These are phyloP conservation scores for Chloroclystis v-ata DNA, from an alignment of 2,888 invertebrate genomes.

Conservation along the genomic window DNA sequence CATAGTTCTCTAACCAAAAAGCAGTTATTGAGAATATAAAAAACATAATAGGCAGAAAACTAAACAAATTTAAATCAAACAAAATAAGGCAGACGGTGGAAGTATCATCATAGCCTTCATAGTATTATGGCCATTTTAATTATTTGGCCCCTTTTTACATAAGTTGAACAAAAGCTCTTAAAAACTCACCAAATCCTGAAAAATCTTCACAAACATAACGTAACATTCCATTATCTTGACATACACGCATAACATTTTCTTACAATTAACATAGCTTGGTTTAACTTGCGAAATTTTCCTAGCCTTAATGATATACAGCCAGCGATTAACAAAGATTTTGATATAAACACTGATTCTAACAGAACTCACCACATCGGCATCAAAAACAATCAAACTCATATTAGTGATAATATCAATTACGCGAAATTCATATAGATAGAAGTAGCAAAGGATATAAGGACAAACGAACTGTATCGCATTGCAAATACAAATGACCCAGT, in stretches of 20 bases:
- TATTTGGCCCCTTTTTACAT: too few species aligned
- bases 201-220: constrained; percentile 9
- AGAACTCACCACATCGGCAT: background rate
- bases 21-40: too few species aligned
- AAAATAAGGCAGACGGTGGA: too few species aligned
- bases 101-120: too few species aligned
- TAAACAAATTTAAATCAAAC: too few species aligned
- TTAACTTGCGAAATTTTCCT: background rate
- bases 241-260: constrained; percentile 8
- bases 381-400: constrained; percentile 3
- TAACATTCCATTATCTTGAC: constrained; percentile 16
- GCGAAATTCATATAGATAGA: background rate
- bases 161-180: too few species aligned
- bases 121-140: too few species aligned
- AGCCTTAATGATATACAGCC: background rate
- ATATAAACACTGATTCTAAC: constrained; percentile 1
- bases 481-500: constrained; percentile 6
- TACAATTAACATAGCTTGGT: constrained; percentile 1
- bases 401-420: background rate
- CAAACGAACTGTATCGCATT: background rate
- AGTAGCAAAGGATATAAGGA: background rate
- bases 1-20: too few species aligned
- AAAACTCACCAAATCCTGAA: constrained; percentile 17
- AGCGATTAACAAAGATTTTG: constrained; percentile 1
- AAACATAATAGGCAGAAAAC: too few species aligned